Evolutionary conservation across 2,797 vertebrate species (phyloP).

Genomic region (Danio kyathit): DNA sequence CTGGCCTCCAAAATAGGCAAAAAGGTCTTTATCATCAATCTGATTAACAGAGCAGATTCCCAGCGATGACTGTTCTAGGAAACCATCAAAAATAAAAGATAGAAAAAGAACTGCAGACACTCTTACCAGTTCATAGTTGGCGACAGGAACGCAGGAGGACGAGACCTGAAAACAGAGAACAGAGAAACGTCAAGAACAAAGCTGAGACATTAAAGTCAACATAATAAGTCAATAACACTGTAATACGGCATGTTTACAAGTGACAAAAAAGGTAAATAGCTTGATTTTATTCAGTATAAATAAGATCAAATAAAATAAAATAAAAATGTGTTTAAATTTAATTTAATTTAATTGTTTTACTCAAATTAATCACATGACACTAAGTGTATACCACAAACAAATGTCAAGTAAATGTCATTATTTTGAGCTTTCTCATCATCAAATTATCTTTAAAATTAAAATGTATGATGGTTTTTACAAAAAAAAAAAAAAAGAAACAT

Average conservation of each 20-base stretch:
- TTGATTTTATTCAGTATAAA: too few relatives aligned
- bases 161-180: constrained; percentile 76
- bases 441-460: too few relatives aligned
- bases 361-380: too few relatives aligned
- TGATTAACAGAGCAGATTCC: constrained; percentile 45
- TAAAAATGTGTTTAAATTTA: too few relatives aligned
- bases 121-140: constrained; percentile 87
- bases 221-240: neutral
- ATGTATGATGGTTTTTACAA: too few relatives aligned
- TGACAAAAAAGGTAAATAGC: too few relatives aligned
- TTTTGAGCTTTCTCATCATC: too few relatives aligned
- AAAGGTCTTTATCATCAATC: constrained; percentile 27
- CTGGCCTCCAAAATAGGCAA: constrained; percentile 41
- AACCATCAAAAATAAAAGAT: neutral
- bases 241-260: neutral
- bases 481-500: too few relatives aligned
- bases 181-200: constrained; percentile 40
- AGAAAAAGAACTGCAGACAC: constrained; percentile 12
- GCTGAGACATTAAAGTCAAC: neutral
- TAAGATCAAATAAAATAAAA: too few relatives aligned
- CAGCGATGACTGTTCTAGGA: neutral
- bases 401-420: too few relatives aligned
- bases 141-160: constrained; percentile 81
- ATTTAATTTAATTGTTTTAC: too few relatives aligned
- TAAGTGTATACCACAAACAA: too few relatives aligned